Percentiles rank a stretch among this genome's conserved stretches.
Evolutionary conservation across 2,797 vertebrate species (phyloP).

Genomic region (Notoglanidium macrostoma): DNA sequence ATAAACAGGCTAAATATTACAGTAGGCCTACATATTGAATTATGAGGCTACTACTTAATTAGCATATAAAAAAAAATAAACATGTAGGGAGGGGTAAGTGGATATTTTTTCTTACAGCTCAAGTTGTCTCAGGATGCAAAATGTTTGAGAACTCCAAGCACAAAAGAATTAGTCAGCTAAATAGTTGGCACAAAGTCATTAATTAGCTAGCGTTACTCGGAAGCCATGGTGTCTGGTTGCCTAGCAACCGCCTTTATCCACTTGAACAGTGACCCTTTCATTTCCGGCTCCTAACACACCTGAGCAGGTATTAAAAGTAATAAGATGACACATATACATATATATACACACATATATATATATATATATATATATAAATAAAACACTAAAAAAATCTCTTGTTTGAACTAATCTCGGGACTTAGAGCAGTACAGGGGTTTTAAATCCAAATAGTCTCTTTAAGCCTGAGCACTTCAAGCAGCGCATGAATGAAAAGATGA

Average conservation of each 20-base stretch:
- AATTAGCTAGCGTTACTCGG: background rate
- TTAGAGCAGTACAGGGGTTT: background rate
- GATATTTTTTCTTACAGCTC: background rate
- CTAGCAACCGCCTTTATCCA: background rate
- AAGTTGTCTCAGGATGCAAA: background rate
- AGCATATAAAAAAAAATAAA: background rate
- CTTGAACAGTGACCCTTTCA: too few relatives aligned
- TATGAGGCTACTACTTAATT: background rate
- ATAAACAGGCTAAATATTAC: background rate
- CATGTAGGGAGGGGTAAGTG: too few relatives aligned
- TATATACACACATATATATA: too few relatives aligned
- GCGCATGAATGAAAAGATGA: background rate
- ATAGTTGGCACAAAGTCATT: background rate
- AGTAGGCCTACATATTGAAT: background rate
- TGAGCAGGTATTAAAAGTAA: background rate
- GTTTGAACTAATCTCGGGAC: background rate
- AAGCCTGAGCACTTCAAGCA: background rate
- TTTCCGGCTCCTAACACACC: background rate
- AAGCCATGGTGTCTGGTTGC: background rate
- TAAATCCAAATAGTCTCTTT: background rate
- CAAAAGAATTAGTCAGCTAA: background rate
- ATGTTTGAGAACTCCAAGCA: background rate
- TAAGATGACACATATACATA: background rate
- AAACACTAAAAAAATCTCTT: background rate
- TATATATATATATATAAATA: too few relatives aligned